Percentiles rank a stretch among this genome's conserved stretches.
These are phyloP conservation scores for Trichosurus vulpecula DNA, from an alignment of 2,797 vertebrate genomes.

Conservation along the genomic window DNA sequence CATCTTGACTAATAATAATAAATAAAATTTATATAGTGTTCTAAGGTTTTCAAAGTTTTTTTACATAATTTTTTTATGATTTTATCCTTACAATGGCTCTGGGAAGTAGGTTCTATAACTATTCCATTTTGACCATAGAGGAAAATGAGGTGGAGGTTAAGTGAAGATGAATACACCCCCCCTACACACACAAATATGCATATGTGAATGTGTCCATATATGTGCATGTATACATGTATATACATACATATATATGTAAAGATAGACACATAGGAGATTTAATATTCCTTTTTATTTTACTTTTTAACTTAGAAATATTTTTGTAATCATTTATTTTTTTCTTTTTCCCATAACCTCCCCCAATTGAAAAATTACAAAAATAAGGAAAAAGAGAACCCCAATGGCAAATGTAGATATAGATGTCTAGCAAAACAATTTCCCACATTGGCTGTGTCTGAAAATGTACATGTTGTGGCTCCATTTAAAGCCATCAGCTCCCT, in stretches of 20 bases:
- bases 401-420: neutral
- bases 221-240: too few relatives aligned
- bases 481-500: neutral
- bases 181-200: rapidly evolving
- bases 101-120: neutral
- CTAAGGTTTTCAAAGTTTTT: neutral
- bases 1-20: neutral
- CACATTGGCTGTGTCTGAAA: too few relatives aligned
- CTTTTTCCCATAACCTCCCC: neutral
- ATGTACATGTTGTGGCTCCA: neutral
- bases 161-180: neutral
- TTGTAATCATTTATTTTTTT: neutral
- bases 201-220: too few relatives aligned
- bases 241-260: too few relatives aligned
- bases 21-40: too few relatives aligned
- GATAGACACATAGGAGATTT: neutral
- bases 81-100: neutral
- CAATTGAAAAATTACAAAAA: neutral
- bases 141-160: neutral
- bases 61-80: neutral
- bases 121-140: neutral
- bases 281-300: neutral
- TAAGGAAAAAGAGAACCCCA: neutral
- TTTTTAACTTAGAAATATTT: neutral
- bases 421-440: too few relatives aligned